Base-by-base conservation (phyloP, 2,113 vertebrate genomes). In the Bos javanicus region DNA sequence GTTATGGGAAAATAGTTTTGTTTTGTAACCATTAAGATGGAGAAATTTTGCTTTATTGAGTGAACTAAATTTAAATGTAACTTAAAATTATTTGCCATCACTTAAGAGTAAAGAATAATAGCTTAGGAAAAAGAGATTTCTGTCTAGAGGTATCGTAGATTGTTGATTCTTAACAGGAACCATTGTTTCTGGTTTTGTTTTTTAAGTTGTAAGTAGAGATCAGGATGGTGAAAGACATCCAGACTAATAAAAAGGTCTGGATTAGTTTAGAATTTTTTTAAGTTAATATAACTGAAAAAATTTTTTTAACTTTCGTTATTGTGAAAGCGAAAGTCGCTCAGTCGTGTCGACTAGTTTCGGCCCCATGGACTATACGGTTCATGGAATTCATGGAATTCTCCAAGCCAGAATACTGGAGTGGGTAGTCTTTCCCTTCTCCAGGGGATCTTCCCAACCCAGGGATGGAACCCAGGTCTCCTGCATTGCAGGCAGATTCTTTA, bases 1-100 rank as follows among this genome's bases (percentile, higher is more conserved):
- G n/a, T 94, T 78, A 28, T 10, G 15, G 15, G n/a, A 48, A 80
- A 57, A 59, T 21, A 33, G 86, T 93, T 95, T 97, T 92, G 86
- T 93, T 95, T 97, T 90, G 28, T 14, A 60, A 16, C 30, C 76
- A 76, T 59, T 74, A 82, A 94, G 28, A 62, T 36, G 21, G 2
- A 91, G 56, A 91, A 46, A n/a, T 95, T 96, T 92, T 94, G 23
- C 15, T 54, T 94, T 89, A 56, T 87, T 85, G 59, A 97, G 13
- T 96, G 43, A 95, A 96, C 16, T 88, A 39, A 94, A 17, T 76
- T 95, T 93, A 76, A 67, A 28, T 67, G 12, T 95, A 60, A 87
- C 30, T 92, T 91, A 83, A 78, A 87, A 54, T 76, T 67, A 80
- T 86, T 90, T 92, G 19, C 30, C 15, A 25, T 64, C n/a, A 67